Base-by-base conservation (phyloP, 30 jellyfish, hydroid and myxozoan species). In the Rhopilema esculentum region DNA sequence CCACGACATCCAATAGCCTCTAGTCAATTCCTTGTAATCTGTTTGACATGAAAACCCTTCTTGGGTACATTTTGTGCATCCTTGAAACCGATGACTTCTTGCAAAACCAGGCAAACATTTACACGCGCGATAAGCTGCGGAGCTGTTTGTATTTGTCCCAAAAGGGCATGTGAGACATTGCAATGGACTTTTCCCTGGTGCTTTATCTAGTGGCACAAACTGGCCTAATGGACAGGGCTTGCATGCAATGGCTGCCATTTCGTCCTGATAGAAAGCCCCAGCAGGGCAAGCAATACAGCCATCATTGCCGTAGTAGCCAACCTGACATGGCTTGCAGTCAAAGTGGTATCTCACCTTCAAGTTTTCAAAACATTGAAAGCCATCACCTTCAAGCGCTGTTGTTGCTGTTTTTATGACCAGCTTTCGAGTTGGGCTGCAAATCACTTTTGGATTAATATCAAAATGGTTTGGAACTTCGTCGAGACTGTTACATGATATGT, bases 191-290 rank as follows among this genome's bases (percentile, higher is more conserved):
- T n/a, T n/a, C n/a, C n/a, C n/a, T n/a, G n/a, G n/a, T n/a, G n/a
- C n/a, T n/a, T n/a, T n/a, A n/a, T n/a, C n/a, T n/a, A n/a, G n/a
- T n/a, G n/a, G n/a, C n/a, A n/a, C n/a, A n/a, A n/a, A n/a, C n/a
- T n/a, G n/a, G n/a, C n/a, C n/a, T n/a, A n/a, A n/a, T n/a, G n/a
- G n/a, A n/a, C n/a, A n/a, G n/a, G n/a, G n/a, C n/a, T n/a, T n/a
- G n/a, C n/a, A n/a, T n/a, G n/a, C n/a, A n/a, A n/a, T n/a, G n/a
- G 72, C 65, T 19, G 83, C 89, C 51, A 86, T 30, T 12, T 75
- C 84, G 53, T 85, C 93, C 49, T 72, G 88, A 33, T 71, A 85
- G 28, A 85, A 85, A 1, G 75, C 29, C 20, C 93, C 95, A 21
- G 84, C 32, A 4, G 95, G 89, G 48, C 95, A 86, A 6, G 71